Evolutionary conservation across 2,113 vertebrate species (phyloP).

Genomic region (Cinclus cinclus): DNA sequence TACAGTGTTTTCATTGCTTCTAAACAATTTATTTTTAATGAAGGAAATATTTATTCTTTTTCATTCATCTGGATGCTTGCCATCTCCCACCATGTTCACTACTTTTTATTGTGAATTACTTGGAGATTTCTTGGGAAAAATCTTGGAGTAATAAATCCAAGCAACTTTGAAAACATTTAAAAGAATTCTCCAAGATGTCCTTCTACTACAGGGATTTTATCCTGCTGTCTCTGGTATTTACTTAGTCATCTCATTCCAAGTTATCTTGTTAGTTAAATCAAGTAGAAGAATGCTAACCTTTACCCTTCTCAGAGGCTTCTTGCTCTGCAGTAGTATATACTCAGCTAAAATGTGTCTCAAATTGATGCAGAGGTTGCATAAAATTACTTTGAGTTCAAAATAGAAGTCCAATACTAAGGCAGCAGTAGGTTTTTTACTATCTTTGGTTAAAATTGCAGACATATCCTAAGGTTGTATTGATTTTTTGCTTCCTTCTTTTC

Average conservation of each 20-base stretch:
- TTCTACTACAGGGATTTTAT: neutral
- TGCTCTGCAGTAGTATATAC: neutral
- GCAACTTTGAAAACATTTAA: neutral
- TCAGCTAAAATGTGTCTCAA: neutral
- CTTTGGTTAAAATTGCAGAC: neutral
- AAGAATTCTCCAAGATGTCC: neutral
- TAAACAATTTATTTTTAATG: neutral
- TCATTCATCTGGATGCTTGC: neutral
- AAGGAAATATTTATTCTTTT: neutral
- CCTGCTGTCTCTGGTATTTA: neutral
- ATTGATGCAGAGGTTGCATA: neutral
- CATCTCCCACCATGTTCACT: neutral
- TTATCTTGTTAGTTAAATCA: neutral
- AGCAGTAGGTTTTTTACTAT: neutral
- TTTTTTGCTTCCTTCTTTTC: neutral
- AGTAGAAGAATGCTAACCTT: neutral
- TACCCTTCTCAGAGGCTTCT: neutral
- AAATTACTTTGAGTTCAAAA: neutral
- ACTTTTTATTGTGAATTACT: neutral
- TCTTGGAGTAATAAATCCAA: neutral
- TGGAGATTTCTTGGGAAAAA: neutral
- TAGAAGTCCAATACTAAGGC: neutral
- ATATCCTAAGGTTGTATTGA: rapidly evolving
- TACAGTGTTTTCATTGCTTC: neutral
- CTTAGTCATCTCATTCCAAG: neutral